Evolutionary conservation across 35 echinoderm and acorn worm genomes (phyloP).

Genomic region (Heliocidaris tuberculata): DNA sequence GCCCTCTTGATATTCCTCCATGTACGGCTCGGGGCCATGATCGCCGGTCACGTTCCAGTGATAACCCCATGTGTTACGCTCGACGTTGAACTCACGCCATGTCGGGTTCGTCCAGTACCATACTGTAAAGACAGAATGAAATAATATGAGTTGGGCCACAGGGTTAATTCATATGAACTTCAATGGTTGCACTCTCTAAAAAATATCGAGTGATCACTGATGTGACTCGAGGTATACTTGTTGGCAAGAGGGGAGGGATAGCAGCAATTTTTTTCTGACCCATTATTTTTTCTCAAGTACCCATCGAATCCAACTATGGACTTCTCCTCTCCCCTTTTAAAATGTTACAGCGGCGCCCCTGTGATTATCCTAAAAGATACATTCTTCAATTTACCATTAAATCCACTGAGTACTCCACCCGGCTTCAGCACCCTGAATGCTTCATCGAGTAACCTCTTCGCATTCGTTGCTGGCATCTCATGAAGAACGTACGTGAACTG

Average conservation of each 20-base stretch:
- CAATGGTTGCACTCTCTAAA: no score
- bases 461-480: constrained; percentile 60
- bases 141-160: no score
- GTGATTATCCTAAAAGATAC: no score
- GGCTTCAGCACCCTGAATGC: constrained; percentile 49
- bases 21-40: constrained; percentile 64
- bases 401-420: constrained; percentile 58
- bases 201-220: no score
- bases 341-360: no score
- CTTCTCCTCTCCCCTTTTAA: no score
- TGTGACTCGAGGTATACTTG: no score
- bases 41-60: constrained; percentile 39
- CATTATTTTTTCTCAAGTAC: no score
- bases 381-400: constrained; percentile 51
- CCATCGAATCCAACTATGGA: no score
- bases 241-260: no score
- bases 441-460: constrained; percentile 35
- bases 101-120: constrained; percentile 51
- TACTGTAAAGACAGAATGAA: neutral
- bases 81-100: constrained; percentile 49
- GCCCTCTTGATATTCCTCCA: constrained; percentile 60
- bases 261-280: no score
- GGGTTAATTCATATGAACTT: no score
- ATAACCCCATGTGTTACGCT: constrained; percentile 52
- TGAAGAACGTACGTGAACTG: constrained; percentile 69